Percentiles rank a stretch among this genome's conserved stretches.
phyloP scores from a whole-genome alignment of 2,797 vertebrate species.

The Urocyon cinereoargenteus region DNA sequence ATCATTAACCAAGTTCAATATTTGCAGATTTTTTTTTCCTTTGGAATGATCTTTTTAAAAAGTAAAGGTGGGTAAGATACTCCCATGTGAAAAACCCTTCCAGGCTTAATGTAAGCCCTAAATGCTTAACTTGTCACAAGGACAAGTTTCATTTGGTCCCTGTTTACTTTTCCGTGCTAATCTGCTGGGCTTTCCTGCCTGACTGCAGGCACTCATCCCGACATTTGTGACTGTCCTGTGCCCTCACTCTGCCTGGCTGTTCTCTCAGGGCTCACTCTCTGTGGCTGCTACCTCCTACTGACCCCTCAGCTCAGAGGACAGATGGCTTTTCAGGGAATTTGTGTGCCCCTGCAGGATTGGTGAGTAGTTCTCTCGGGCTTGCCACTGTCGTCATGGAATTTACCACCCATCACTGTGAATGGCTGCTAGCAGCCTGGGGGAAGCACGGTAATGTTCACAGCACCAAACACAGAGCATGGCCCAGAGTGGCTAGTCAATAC shows the following conservation, averaged over 20 bases:
- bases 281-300: background rate
- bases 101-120: background rate
- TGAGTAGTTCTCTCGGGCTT: background rate
- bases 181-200: background rate
- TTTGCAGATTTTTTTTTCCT: background rate
- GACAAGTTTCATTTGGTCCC: background rate
- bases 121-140: background rate
- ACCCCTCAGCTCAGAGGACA: background rate
- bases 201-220: background rate
- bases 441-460: background rate
- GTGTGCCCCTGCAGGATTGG: background rate
- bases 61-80: background rate
- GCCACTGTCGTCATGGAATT: too few relatives aligned
- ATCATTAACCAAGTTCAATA: background rate
- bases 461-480: too few relatives aligned
- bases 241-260: background rate
- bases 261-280: background rate
- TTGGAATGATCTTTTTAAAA: slow-evolving; percentile 9
- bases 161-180: background rate
- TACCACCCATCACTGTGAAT: background rate
- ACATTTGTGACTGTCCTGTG: background rate
- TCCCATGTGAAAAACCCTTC: background rate
- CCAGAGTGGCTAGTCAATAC: too few relatives aligned
- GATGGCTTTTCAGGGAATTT: background rate
- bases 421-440: too few relatives aligned